A percentile compares a stretch with the other conserved stretches of the same genome.
Conservation (phyloP, 2,888 invertebrate species). For the Prenolepis imparis region DNA sequence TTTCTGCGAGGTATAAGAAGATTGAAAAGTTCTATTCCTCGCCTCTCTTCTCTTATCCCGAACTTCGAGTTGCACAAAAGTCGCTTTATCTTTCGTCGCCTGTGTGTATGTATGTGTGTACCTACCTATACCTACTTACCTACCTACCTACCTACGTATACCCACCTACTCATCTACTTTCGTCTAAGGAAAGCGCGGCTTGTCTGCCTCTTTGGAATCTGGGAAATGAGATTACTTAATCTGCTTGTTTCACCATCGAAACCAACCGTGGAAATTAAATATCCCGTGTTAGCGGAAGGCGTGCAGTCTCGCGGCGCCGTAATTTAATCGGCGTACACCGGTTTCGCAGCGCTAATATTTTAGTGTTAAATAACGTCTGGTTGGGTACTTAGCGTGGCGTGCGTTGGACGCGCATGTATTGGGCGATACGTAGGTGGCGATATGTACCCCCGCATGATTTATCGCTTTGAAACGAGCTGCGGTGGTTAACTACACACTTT, state of each 20-base stretch:
- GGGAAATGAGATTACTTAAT: constrained; percentile 79
- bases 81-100: constrained; percentile 67
- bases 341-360: constrained; percentile 59
- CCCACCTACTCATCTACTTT: constrained; percentile 37
- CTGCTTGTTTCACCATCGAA: constrained; percentile 78
- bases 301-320: constrained; percentile 49
- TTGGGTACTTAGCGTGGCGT: constrained; percentile 50
- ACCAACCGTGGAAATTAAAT: constrained; percentile 78
- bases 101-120: constrained; percentile 20
- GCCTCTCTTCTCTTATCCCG: constrained; percentile 49
- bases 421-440: constrained; percentile 50
- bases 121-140: background rate
- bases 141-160: constrained; percentile 8
- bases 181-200: constrained; percentile 46
- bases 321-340: constrained; percentile 52
- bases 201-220: constrained; percentile 64
- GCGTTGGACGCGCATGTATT: constrained; percentile 52
- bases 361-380: constrained; percentile 56
- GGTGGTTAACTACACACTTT: constrained; percentile 8
- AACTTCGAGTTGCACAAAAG: constrained; percentile 75
- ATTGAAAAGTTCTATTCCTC: constrained; percentile 58
- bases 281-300: constrained; percentile 54
- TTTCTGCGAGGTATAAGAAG: constrained; percentile 25
- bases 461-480: background rate
- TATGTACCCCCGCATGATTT: constrained; percentile 42